Conservation (phyloP, 2,888 invertebrate species). For the Nyleta sp. region DNA sequence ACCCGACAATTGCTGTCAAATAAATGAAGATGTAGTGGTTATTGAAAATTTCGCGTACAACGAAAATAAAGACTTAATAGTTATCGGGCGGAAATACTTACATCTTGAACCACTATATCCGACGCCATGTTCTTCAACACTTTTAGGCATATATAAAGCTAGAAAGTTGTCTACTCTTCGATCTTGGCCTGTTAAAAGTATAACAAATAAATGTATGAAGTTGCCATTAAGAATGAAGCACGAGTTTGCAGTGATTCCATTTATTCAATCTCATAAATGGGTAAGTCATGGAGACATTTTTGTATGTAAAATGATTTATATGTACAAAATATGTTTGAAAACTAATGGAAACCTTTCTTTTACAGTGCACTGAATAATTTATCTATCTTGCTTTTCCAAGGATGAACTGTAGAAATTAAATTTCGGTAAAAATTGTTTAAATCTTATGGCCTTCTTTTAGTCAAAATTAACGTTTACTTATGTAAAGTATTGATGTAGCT, state of each 20-base stretch:
- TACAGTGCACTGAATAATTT: too few relatives aligned
- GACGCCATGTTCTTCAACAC: slow-evolving; percentile 8
- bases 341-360: too few relatives aligned
- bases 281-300: neutral
- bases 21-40: slow-evolving; percentile 2
- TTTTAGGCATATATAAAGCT: slow-evolving; percentile 9
- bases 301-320: too few relatives aligned
- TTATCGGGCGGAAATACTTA: slow-evolving; percentile 5
- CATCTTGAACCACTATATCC: slow-evolving; percentile 4
- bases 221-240: slow-evolving; percentile 6
- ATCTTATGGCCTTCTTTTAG: too few relatives aligned
- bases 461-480: too few relatives aligned
- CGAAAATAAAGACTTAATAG: neutral
- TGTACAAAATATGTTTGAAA: too few relatives aligned
- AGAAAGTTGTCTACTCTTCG: neutral
- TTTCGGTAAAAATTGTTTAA: too few relatives aligned
- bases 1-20: slow-evolving; percentile 30
- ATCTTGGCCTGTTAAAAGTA: neutral
- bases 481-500: too few relatives aligned
- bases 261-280: neutral
- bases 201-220: slow-evolving; percentile 14
- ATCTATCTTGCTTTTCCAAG: too few relatives aligned
- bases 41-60: slow-evolving; percentile 16
- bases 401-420: too few relatives aligned
- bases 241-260: slow-evolving; percentile 18